A percentile compares a stretch with the other conserved stretches of the same genome.
These are phyloP conservation scores for Marasmarcha lunaedactyla DNA, from an alignment of 2,888 invertebrate species.

Conservation along the genomic window DNA sequence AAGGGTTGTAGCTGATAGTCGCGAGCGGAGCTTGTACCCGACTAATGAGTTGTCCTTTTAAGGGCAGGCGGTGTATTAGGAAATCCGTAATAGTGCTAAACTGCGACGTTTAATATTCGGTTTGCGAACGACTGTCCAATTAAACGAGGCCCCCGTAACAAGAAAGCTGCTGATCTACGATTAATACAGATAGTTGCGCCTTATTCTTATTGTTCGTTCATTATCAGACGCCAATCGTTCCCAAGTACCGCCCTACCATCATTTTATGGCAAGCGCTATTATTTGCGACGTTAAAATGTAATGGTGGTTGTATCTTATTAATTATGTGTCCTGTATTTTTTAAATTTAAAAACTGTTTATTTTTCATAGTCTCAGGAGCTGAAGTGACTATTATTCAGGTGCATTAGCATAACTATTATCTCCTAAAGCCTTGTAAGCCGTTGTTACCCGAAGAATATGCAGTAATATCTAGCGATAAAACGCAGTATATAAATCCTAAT, in stretches of 20 bases:
- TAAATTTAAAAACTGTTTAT: slow-evolving; percentile 14
- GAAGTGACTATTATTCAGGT: slow-evolving; percentile 27
- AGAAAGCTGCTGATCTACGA: slow-evolving; percentile 14
- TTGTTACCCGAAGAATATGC: slow-evolving; percentile 33
- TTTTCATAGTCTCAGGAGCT: slow-evolving; percentile 25
- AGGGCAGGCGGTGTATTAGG: slow-evolving; percentile 39
- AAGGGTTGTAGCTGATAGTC: slow-evolving; percentile 7
- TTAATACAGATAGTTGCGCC: slow-evolving; percentile 15
- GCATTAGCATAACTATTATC: slow-evolving; percentile 45
- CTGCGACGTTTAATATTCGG: slow-evolving; percentile 49
- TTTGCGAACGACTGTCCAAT: slow-evolving; percentile 39
- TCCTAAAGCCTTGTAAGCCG: slow-evolving; percentile 35
- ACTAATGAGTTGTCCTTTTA: slow-evolving; percentile 56
- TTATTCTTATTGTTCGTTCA: slow-evolving; percentile 14
- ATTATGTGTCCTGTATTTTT: not conserved
- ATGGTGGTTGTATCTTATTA: not conserved
- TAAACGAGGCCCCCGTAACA: slow-evolving; percentile 30
- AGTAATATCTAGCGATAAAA: slow-evolving; percentile 32
- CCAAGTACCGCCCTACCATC: not conserved
- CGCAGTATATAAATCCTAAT: slow-evolving; percentile 24
- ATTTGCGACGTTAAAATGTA: not conserved
- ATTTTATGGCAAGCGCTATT: not conserved
- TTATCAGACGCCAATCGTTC: slow-evolving; percentile 1
- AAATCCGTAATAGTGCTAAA: slow-evolving; percentile 55
- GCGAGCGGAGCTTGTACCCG: slow-evolving; percentile 34